phyloP scores from a whole-genome alignment of 2,113 vertebrate species.

The Narcine bancroftii region DNA sequence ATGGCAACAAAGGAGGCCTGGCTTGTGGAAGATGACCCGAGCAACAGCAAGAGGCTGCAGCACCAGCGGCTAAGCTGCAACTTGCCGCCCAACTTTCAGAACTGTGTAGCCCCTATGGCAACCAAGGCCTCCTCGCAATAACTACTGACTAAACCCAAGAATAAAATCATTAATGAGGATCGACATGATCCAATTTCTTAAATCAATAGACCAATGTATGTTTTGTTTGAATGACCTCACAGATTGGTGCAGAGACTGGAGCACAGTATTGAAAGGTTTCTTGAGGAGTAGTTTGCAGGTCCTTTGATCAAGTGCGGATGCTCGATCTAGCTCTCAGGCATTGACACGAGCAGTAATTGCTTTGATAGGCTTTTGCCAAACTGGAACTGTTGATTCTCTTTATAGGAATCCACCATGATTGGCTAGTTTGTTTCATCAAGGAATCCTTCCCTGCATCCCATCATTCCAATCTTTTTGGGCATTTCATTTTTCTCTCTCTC shows the following conservation, averaged over 20 bases:
- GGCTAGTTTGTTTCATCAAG: background rate
- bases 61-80: constrained; percentile 95
- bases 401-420: background rate
- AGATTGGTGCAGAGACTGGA: background rate
- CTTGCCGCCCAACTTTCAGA: constrained; percentile 93
- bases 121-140: constrained; percentile 97
- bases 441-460: background rate
- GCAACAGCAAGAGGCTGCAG: constrained; percentile 63
- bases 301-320: constrained; percentile 2
- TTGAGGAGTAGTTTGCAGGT: constrained; percentile 1
- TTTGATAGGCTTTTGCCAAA: background rate
- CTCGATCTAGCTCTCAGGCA: background rate
- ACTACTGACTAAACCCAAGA: constrained; percentile 43
- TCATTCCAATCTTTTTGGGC: background rate
- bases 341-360: background rate
- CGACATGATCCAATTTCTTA: constrained; percentile 1
- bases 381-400: background rate
- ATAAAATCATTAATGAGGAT: background rate
- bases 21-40: constrained; percentile 68
- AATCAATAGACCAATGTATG: constrained; percentile 23
- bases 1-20: constrained; percentile 74
- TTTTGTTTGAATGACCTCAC: constrained; percentile 29
- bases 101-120: constrained; percentile 85
- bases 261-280: background rate
- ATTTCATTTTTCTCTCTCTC: constrained; percentile 3